Conservation (phyloP, 1,140 invertebrate species). For the Heliconius melpomene region DNA sequence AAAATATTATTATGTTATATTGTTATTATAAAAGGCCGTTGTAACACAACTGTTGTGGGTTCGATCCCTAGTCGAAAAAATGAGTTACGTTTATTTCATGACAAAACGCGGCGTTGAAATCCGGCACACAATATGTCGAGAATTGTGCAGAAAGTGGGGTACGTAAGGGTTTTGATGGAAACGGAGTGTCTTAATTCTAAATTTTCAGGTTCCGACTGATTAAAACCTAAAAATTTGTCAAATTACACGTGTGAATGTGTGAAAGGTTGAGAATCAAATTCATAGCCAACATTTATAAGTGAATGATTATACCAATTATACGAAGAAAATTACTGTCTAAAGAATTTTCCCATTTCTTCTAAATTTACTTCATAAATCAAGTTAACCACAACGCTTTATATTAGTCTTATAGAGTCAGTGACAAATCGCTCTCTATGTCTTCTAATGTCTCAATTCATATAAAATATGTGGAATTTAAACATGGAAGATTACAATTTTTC, state of each 20-base stretch:
- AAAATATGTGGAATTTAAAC: background rate
- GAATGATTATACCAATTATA: background rate
- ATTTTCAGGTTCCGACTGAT: no score
- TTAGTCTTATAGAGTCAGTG: background rate
- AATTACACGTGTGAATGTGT: no score
- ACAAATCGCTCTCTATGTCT: background rate
- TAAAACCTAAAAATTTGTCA: no score
- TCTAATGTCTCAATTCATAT: background rate
- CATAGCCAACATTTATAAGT: background rate
- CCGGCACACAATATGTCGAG: no score
- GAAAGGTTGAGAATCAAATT: background rate
- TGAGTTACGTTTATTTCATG: no score
- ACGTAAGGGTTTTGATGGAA: no score
- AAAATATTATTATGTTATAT: background rate
- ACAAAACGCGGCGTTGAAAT: no score
- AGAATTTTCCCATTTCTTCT: background rate
- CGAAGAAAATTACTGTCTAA: background rate
- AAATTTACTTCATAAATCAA: conserved; percentile 9
- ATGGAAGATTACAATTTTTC: background rate
- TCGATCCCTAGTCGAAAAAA: no score
- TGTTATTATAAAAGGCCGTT: background rate
- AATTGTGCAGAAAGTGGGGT: no score
- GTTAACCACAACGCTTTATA: conserved; percentile 2
- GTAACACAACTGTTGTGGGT: background rate
- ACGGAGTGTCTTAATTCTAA: no score